Conservation (phyloP, 2,888 invertebrate genomes). For the Parascotia fuliginaria region DNA sequence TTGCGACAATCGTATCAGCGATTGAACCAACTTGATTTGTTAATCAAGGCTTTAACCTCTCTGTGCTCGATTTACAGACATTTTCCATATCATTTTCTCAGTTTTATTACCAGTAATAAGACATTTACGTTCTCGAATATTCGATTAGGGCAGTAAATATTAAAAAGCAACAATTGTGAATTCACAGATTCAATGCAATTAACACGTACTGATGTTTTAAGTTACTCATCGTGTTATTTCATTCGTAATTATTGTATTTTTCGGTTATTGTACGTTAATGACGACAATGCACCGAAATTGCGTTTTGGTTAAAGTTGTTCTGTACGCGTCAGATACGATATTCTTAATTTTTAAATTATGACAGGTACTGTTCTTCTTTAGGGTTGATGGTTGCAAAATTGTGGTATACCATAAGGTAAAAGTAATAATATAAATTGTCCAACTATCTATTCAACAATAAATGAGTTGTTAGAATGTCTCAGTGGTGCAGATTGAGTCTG, state of each 20-base stretch:
- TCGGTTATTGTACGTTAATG: constrained; percentile 9
- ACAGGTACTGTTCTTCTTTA: no score
- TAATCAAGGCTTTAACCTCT: constrained; percentile 54
- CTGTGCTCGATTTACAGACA: constrained; percentile 37
- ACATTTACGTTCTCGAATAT: constrained; percentile 40
- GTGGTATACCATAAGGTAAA: no score
- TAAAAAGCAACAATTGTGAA: constrained; percentile 19
- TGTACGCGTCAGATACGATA: no score
- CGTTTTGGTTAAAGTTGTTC: neutral
- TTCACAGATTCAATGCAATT: constrained; percentile 9
- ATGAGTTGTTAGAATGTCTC: no score
- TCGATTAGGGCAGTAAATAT: constrained; percentile 32
- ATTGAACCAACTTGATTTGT: constrained; percentile 55
- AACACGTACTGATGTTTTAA: constrained; percentile 12
- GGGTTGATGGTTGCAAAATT: no score
- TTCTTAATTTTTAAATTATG: no score
- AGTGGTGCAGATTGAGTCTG: no score
- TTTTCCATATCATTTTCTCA: constrained; percentile 55
- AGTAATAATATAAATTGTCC: no score
- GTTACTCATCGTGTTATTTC: constrained; percentile 3
- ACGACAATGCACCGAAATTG: neutral
- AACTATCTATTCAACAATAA: no score
- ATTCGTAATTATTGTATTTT: constrained; percentile 16
- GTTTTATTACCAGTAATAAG: constrained; percentile 62
- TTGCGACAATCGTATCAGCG: constrained; percentile 65